Evolutionary conservation across 2,113 vertebrate genomes (phyloP).

Genomic region (Hucho hucho): DNA sequence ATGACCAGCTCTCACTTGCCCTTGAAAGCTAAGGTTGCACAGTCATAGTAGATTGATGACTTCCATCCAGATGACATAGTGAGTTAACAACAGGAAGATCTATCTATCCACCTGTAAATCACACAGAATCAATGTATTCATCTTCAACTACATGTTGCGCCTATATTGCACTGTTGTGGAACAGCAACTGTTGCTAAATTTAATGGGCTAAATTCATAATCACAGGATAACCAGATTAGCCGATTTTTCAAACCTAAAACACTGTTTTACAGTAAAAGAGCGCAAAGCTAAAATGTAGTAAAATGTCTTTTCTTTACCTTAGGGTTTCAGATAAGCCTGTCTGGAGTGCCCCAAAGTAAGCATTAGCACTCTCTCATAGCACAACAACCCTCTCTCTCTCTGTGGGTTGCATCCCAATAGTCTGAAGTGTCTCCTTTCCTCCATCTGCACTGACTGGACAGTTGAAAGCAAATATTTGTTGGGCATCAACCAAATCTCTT

Average conservation of each 20-base stretch:
- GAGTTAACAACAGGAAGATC: too few species aligned
- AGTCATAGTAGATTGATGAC: background rate
- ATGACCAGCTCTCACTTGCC: background rate
- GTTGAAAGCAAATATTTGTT: background rate
- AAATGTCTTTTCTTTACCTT: slow-evolving; percentile 63
- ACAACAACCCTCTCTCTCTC: slow-evolving; percentile 48
- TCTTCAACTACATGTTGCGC: background rate
- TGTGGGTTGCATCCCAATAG: slow-evolving; percentile 53
- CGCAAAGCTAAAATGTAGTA: slow-evolving; percentile 44
- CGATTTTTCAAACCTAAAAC: background rate
- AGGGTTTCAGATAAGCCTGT: slow-evolving; percentile 81
- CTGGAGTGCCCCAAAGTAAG: slow-evolving; percentile 78
- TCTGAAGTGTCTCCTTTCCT: slow-evolving; percentile 38
- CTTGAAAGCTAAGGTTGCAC: background rate
- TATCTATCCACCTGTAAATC: too few species aligned
- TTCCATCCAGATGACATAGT: background rate
- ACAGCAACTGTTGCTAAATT: background rate
- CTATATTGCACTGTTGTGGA: background rate
- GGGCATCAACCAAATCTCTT: background rate
- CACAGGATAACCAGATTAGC: background rate
- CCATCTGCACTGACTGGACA: background rate
- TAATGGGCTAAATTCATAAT: background rate
- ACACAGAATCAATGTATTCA: background rate
- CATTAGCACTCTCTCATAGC: slow-evolving; percentile 50
- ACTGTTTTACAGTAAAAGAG: slow-evolving; percentile 8